These are phyloP conservation scores for Aphelocoma californica DNA, from an alignment of 2,797 vertebrate species.

Conservation along the genomic window DNA sequence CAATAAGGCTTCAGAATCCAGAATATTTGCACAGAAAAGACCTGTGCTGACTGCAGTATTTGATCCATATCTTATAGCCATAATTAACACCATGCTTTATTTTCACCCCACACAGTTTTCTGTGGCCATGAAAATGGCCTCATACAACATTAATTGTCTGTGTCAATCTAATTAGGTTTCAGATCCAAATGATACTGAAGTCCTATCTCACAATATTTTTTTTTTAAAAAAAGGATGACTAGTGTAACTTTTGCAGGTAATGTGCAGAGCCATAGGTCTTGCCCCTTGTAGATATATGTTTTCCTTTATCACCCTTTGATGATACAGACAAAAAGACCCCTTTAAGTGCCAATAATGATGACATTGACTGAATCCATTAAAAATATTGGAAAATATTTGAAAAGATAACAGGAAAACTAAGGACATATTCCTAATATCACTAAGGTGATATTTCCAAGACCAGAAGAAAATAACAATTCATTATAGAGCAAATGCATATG, in stretches of 20 bases:
- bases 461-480: neutral
- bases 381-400: neutral
- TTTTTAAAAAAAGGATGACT: accelerated
- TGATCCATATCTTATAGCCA: neutral
- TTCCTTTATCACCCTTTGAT: neutral
- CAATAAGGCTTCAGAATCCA: neutral
- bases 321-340: neutral
- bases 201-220: neutral
- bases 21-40: neutral
- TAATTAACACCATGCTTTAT: neutral
- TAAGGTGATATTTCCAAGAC: neutral
- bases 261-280: neutral
- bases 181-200: neutral
- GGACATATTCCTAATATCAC: neutral
- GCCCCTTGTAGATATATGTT: neutral
- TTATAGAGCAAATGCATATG: neutral
- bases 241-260: neutral
- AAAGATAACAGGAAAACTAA: neutral
- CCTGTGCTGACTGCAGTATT: neutral
- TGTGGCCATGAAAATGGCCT: neutral
- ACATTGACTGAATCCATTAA: neutral
- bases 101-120: neutral
- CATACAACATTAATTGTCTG: neutral
- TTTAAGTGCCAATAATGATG: neutral
- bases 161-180: neutral